Conservation (phyloP, 2,888 invertebrate species). For the Acanthoscelides obtectus region DNA sequence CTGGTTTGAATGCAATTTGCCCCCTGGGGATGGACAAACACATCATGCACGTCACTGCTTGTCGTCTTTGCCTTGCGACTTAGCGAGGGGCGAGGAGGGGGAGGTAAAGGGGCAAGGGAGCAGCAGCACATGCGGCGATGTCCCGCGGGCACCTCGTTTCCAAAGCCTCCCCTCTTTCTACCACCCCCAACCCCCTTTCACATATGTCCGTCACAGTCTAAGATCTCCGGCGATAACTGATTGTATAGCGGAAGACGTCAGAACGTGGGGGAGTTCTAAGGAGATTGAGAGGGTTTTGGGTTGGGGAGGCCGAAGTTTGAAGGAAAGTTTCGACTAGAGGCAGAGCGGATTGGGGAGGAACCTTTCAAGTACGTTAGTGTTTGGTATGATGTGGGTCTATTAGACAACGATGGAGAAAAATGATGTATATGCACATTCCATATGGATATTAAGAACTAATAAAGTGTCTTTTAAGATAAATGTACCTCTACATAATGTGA, state of each 20-base stretch:
- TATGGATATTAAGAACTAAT: too few species aligned
- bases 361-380: background rate
- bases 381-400: background rate
- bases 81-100: background rate
- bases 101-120: constrained; percentile 13
- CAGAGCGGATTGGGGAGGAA: background rate
- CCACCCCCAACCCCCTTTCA: constrained; percentile 6
- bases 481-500: too few species aligned
- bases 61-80: background rate
- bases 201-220: constrained; percentile 35
- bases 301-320: background rate
- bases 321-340: background rate
- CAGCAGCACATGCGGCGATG: constrained; percentile 17
- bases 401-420: too few species aligned
- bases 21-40: too few species aligned
- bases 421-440: too few species aligned
- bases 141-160: constrained; percentile 19
- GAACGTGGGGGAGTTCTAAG: background rate
- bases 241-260: constrained; percentile 29
- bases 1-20: too few species aligned
- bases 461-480: too few species aligned
- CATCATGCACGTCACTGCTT: background rate
- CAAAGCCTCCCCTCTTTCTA: constrained; percentile 7
- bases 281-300: background rate
- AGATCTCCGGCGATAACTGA: constrained; percentile 37